Percentiles rank a stretch among this genome's conserved stretches.
Evolutionary conservation across 2,797 vertebrate genomes (phyloP).

Genomic region (Atherinosoma microstoma): DNA sequence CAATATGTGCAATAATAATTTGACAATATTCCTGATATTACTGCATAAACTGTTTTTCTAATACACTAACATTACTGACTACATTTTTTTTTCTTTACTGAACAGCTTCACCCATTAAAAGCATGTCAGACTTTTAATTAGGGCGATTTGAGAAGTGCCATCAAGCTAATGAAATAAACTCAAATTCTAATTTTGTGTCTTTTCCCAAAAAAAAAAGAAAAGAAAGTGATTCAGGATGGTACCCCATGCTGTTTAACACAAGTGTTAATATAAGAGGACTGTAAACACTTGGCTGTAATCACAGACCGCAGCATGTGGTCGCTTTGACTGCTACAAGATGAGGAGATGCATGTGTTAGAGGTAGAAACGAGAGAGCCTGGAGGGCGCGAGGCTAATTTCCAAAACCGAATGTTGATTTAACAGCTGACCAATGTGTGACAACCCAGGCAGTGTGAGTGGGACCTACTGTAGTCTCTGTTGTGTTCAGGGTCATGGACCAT

Average conservation of each 20-base stretch:
- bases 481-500: constrained; percentile 31
- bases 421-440: constrained; percentile 35
- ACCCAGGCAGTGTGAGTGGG: constrained; percentile 1
- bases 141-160: constrained; percentile 4
- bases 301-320: constrained; percentile 61
- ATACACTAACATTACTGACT: neutral
- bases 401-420: constrained; percentile 36
- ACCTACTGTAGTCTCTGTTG: constrained; percentile 24
- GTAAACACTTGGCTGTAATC: constrained; percentile 81
- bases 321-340: constrained; percentile 46
- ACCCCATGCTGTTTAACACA: constrained; percentile 81
- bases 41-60: constrained; percentile 17
- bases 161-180: constrained; percentile 12
- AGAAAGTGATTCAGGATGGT: constrained; percentile 44
- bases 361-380: constrained; percentile 41
- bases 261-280: constrained; percentile 81
- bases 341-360: constrained; percentile 59
- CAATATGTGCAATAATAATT: constrained; percentile 22
- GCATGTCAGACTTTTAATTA: neutral
- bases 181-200: constrained; percentile 10
- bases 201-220: constrained; percentile 24
- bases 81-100: constrained; percentile 9
- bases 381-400: constrained; percentile 37
- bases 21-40: constrained; percentile 6
- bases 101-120: constrained; percentile 26